phyloP scores from a whole-genome alignment of 2,888 invertebrate species.

The Oscheius onirici region DNA sequence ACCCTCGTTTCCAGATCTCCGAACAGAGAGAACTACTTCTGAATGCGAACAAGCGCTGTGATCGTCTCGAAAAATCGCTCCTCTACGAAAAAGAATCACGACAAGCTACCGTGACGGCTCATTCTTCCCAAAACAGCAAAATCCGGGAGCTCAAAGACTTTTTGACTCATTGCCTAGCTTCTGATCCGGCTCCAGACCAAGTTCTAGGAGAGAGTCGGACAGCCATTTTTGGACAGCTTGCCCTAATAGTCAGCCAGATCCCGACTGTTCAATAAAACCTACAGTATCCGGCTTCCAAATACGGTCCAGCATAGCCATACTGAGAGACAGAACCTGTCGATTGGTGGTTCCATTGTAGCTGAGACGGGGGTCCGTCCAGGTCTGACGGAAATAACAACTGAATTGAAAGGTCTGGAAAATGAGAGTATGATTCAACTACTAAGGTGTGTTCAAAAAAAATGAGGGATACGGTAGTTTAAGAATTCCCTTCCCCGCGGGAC shows the following conservation, averaged over 20 bases:
- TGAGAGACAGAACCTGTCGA: constrained; percentile 77
- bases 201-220: constrained; percentile 21
- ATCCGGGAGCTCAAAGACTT: constrained; percentile 8
- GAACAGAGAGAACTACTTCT: constrained; percentile 8
- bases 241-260: constrained; percentile 19
- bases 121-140: constrained; percentile 18
- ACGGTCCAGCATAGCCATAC: constrained; percentile 85
- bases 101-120: constrained; percentile 1
- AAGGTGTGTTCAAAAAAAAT: too few species aligned
- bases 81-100: constrained; percentile 5
- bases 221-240: constrained; percentile 15
- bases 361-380: constrained; percentile 83
- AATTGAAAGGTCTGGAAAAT: constrained; percentile 82
- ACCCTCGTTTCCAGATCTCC: not conserved
- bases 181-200: not conserved
- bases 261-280: constrained; percentile 19
- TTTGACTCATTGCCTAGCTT: not conserved
- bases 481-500: too few species aligned
- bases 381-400: constrained; percentile 88
- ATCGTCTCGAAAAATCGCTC: constrained; percentile 2
- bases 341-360: constrained; percentile 42
- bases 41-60: constrained; percentile 19
- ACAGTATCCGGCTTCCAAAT: constrained; percentile 94
- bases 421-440: too few species aligned
- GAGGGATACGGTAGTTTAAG: too few species aligned